Conservation (phyloP, 2,888 invertebrate genomes). For the Alcis repandata region DNA sequence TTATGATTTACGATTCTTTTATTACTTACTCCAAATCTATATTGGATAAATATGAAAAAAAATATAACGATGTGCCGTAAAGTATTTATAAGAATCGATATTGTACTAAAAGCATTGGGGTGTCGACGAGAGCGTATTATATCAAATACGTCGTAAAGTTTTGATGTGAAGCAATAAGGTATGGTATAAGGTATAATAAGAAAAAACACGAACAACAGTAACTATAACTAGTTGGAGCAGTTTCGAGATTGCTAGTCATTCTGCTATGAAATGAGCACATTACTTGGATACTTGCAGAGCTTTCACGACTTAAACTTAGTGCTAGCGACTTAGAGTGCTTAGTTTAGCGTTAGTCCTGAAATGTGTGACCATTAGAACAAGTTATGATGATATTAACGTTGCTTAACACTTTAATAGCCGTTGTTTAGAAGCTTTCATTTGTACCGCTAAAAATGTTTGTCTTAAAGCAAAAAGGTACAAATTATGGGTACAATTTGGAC, state of each 20-base stretch:
- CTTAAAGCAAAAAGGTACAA: constrained; percentile 6
- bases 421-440: neutral
- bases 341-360: constrained; percentile 17
- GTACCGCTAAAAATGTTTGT: neutral
- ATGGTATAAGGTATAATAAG: constrained; percentile 38
- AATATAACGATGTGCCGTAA: constrained; percentile 23
- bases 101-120: constrained; percentile 60
- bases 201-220: constrained; percentile 23
- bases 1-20: constrained; percentile 26
- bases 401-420: neutral
- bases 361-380: constrained; percentile 19
- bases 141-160: constrained; percentile 52
- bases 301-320: constrained; percentile 21
- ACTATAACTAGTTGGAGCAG: constrained; percentile 18
- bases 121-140: constrained; percentile 49
- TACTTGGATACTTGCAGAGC: constrained; percentile 22
- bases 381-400: constrained; percentile 12
- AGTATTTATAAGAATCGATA: constrained; percentile 48
- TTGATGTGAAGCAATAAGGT: constrained; percentile 39
- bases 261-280: constrained; percentile 27
- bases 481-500: constrained; percentile 14
- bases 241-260: constrained; percentile 24
- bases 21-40: constrained; percentile 26
- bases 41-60: constrained; percentile 36
- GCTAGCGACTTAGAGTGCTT: constrained; percentile 11